These are phyloP conservation scores for Bombus difficillimus DNA, from an alignment of 1,140 invertebrate species.

Conservation along the genomic window DNA sequence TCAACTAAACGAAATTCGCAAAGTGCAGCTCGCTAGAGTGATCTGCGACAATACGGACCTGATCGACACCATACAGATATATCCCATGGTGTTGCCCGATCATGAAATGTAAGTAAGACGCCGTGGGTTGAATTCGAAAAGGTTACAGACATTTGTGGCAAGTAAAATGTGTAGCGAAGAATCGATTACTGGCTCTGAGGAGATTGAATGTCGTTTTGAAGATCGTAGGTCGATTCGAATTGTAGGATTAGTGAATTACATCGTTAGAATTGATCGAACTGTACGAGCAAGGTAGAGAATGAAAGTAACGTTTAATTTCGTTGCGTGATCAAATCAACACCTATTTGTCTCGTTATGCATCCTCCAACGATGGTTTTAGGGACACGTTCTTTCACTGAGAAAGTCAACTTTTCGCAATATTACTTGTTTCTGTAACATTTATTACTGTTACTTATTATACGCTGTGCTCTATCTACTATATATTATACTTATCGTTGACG, in stretches of 20 bases:
- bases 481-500: too few relatives aligned
- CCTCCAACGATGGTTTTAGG: not conserved
- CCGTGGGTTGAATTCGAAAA: too few relatives aligned
- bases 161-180: not conserved
- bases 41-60: conserved; percentile 98
- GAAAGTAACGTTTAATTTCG: not conserved
- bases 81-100: conserved; percentile 96
- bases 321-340: not conserved
- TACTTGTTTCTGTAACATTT: not conserved
- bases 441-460: too few relatives aligned
- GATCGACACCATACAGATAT: conserved; percentile 95
- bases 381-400: not conserved
- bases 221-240: not conserved
- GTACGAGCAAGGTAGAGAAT: not conserved
- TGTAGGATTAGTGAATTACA: not conserved
- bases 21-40: conserved; percentile 91
- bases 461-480: not conserved
- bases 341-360: not conserved
- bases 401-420: not conserved
- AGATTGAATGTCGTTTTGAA: not conserved
- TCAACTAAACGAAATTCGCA: conserved; percentile 95
- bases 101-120: conserved; percentile 90
- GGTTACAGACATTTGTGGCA: too few relatives aligned
- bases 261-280: not conserved
- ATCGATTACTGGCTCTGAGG: not conserved